phyloP scores from a whole-genome alignment of 2,113 vertebrate genomes.

The Bolborhynchus lineola region DNA sequence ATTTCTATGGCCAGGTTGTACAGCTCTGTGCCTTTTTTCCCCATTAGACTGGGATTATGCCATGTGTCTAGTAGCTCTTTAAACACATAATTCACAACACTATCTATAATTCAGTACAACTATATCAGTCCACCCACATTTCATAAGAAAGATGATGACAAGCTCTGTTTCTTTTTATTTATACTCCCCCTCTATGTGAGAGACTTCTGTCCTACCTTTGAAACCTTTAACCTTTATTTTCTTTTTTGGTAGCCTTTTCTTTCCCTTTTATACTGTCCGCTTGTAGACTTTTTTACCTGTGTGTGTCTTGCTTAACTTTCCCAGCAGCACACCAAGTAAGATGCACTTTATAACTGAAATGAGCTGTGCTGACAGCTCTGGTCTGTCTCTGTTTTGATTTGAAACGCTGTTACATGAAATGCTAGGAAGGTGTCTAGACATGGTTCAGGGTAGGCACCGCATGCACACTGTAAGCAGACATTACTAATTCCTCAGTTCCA shows the following conservation, averaged over 20 bases:
- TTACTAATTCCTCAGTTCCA: neutral
- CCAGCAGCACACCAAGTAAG: neutral
- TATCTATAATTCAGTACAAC: neutral
- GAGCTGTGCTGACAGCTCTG: slow-evolving; percentile 14
- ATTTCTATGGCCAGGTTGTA: neutral
- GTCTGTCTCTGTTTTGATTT: slow-evolving; percentile 11
- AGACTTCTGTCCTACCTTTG: neutral
- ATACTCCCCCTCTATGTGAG: neutral
- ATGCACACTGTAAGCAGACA: neutral
- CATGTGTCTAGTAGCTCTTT: neutral
- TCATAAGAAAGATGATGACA: neutral
- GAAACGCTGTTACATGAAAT: slow-evolving; percentile 10
- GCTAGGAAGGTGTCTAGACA: neutral
- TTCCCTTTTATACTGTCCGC: neutral
- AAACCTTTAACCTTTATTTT: neutral
- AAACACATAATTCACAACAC: neutral
- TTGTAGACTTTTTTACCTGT: neutral
- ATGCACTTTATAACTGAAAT: slow-evolving; percentile 9
- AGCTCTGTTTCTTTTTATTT: neutral
- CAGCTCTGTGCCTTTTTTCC: neutral
- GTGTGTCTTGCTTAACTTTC: neutral
- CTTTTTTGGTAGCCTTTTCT: neutral
- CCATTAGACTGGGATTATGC: neutral
- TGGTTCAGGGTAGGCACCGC: fast-evolving
- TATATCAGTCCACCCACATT: neutral